Percentiles rank a stretch among this genome's conserved stretches.
Conservation (phyloP, 2,113 vertebrate genomes). For the Myotis davidii region DNA sequence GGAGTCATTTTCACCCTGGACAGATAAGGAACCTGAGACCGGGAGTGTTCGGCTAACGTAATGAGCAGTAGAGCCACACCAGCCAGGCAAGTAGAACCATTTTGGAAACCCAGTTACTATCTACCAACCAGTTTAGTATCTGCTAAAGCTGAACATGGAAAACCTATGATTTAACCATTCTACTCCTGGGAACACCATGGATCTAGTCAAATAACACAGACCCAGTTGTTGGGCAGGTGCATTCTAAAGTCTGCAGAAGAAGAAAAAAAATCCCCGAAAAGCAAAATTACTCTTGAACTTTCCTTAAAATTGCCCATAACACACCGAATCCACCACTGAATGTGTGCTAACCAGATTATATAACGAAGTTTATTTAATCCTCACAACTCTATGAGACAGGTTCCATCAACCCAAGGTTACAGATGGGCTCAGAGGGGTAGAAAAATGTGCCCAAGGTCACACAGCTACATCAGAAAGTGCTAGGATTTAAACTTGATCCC, state of each 20-base stretch:
- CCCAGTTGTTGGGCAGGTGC: not conserved
- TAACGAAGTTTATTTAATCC: not conserved
- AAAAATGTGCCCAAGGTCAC: not conserved
- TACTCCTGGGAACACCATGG: not conserved
- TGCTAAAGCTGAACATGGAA: not conserved
- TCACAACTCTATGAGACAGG: not conserved
- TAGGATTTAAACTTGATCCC: not conserved
- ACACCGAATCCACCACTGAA: not conserved
- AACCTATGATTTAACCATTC: not conserved
- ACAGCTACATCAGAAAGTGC: not conserved
- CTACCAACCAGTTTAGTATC: not conserved
- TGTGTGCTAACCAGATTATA: not conserved
- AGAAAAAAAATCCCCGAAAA: not conserved
- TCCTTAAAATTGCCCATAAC: not conserved
- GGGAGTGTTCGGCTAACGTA: not conserved
- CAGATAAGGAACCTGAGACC: not conserved
- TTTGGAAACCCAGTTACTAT: not conserved
- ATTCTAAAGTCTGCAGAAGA: conserved; percentile 2
- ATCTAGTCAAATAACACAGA: not conserved
- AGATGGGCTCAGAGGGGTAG: not conserved
- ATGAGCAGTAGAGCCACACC: not conserved
- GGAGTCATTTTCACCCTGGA: not conserved
- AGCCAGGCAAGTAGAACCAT: not conserved
- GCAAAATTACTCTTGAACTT: conserved; percentile 19
- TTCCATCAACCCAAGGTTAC: not conserved